A percentile compares a stretch with the other conserved stretches of the same genome.
Conservation (phyloP, 2,113 vertebrate species). For the Indicator indicator region DNA sequence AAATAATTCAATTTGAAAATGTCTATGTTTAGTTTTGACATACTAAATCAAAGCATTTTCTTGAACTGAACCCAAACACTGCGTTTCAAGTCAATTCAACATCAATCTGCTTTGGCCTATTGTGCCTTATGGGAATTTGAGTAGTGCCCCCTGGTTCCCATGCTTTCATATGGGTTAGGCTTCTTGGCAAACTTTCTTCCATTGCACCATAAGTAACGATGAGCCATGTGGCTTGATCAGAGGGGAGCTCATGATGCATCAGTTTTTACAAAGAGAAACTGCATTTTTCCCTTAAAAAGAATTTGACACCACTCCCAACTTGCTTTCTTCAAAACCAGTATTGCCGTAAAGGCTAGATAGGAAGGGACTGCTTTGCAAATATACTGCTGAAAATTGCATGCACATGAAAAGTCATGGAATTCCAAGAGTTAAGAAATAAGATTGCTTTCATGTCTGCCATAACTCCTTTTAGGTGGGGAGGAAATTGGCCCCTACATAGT, state of each 20-base stretch:
- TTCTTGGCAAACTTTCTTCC: neutral
- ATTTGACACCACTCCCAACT: accelerated
- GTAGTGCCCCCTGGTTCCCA: neutral
- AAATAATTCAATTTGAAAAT: slow-evolving; percentile 53
- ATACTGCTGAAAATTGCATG: neutral
- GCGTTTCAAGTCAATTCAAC: slow-evolving; percentile 17
- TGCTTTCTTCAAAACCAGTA: accelerated
- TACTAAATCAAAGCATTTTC: slow-evolving; percentile 36
- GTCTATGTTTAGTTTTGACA: slow-evolving; percentile 31
- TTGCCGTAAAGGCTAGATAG: neutral
- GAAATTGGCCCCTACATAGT: slow-evolving; percentile 57
- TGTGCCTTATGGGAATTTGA: neutral
- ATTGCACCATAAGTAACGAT: neutral
- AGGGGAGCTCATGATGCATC: neutral
- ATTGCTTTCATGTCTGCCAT: neutral
- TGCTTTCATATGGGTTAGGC: neutral
- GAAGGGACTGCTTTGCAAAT: neutral
- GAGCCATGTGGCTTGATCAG: neutral
- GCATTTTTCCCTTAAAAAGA: neutral
- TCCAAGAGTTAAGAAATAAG: slow-evolving; percentile 47
- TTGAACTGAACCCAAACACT: neutral
- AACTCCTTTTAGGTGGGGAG: slow-evolving; percentile 36
- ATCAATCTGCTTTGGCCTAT: neutral
- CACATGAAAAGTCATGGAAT: neutral
- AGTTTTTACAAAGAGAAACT: neutral